Evolutionary conservation across 2,113 vertebrate genomes (phyloP), one percentile per base, ranked within the genome.

Genomic region (Suncus etruscus): DNA sequence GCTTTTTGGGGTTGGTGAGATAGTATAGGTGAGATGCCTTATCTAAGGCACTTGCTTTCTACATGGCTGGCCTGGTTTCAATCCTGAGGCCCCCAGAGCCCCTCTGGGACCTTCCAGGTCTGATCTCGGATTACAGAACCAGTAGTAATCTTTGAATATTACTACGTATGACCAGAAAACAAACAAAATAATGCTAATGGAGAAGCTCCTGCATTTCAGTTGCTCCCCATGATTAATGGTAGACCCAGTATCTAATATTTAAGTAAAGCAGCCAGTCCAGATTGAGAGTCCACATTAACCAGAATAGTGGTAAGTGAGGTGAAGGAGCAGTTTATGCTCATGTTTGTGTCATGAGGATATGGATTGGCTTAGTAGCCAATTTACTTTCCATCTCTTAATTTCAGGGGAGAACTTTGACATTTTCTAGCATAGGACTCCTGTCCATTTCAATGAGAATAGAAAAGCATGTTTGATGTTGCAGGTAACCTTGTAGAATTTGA

Each of bases 201-300:
- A 85, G 82, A 50, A 54, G 31, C 70, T 89, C 1, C 0, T 70
- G 32, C n/a, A 82, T 89, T 89, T 87, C 74, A 72, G 32, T 83
- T 86, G 48, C 51, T 82, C 66, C 48, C 54, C 31, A 31, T 27
- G 31, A 68, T 70, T 5, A 54, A 16, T 65, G 31, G 54, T 29
- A 72, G 74, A 69, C 87, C 32, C 29, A 68, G 24, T 45, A 7
- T 79, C 18, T 61, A 50, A 66, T 14, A 32, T 11, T 32, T 11
- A 29, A 25, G 68, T 54, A 45, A 61, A 16, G 22, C 3, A 6
- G 75, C 20, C 50, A 18, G 82, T 79, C 8, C 39, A 69, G 6
- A 20, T 8, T 70, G 79, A 58, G n/a, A 65, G 6, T 10, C 74
- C 70, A 50, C 47, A 31, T 78, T 65, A 76, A 68, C 87, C 31